These are phyloP conservation scores for Carassius carassius DNA, from an alignment of 2,113 vertebrate genomes.

Conservation along the genomic window DNA sequence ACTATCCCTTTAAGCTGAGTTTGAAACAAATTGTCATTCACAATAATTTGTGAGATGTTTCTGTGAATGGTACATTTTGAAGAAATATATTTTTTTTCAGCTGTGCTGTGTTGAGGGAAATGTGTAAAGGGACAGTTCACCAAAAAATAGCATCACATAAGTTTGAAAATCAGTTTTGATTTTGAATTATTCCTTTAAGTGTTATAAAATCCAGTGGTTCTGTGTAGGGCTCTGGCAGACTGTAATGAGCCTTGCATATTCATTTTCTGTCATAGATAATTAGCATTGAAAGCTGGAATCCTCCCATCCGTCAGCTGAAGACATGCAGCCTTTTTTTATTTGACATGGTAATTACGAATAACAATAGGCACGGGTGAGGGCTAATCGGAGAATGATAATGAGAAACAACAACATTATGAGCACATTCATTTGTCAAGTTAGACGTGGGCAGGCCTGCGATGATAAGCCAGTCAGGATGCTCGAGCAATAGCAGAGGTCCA, in stretches of 20 bases:
- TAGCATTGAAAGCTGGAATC: conserved; percentile 31
- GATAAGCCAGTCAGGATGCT: conserved; percentile 17
- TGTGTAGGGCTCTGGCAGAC: background rate
- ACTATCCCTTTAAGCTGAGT: background rate
- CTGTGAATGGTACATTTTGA: background rate
- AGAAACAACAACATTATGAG: conserved; percentile 28
- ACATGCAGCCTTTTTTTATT: conserved; percentile 29
- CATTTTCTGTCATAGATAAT: conserved; percentile 8
- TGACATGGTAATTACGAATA: conserved; percentile 26
- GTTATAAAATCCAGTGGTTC: background rate
- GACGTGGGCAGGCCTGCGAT: background rate
- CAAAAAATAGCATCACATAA: background rate
- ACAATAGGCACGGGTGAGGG: conserved; percentile 31
- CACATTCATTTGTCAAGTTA: conserved; percentile 23
- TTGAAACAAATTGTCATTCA: background rate
- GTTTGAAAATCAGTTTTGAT: background rate
- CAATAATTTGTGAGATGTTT: background rate
- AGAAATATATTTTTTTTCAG: background rate
- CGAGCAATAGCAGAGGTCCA: background rate
- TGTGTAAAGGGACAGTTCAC: background rate
- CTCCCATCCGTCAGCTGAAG: conserved; percentile 19
- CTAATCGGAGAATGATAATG: conserved; percentile 34
- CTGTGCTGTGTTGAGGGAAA: background rate
- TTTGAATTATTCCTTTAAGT: background rate
- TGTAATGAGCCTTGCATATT: background rate